Conservation (phyloP, 1,140 invertebrate genomes). For the Eriosoma lanigerum region DNA sequence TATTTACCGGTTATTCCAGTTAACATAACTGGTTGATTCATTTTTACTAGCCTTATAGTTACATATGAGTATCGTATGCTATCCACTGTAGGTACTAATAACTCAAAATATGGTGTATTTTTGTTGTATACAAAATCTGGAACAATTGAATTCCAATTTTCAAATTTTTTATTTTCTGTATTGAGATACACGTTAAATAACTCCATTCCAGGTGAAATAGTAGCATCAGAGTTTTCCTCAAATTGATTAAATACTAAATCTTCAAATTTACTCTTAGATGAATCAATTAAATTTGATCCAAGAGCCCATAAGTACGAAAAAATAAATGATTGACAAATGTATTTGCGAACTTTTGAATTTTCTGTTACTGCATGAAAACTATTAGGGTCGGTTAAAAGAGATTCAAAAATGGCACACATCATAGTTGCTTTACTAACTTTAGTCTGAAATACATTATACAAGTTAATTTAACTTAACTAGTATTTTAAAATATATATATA, state of each 20-base stretch:
- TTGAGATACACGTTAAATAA: constrained; percentile 66
- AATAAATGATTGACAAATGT: constrained; percentile 71
- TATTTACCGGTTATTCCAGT: constrained; percentile 71
- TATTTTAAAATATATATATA: not conserved
- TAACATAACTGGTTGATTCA: constrained; percentile 72
- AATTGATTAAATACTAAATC: constrained; percentile 69
- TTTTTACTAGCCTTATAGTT: constrained; percentile 71
- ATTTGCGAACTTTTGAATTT: constrained; percentile 61
- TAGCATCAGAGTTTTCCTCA: constrained; percentile 67
- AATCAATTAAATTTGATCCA: constrained; percentile 77
- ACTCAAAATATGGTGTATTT: constrained; percentile 76
- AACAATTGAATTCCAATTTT: constrained; percentile 75
- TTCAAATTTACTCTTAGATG: constrained; percentile 70
- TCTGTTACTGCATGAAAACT: constrained; percentile 58
- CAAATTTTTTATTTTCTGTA: constrained; percentile 66
- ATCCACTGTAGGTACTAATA: constrained; percentile 86
- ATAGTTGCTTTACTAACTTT: constrained; percentile 77
- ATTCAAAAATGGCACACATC: constrained; percentile 72
- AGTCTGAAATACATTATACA: constrained; percentile 63
- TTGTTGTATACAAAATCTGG: constrained; percentile 71
- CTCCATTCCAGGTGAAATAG: constrained; percentile 1
- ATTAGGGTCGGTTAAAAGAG: constrained; percentile 63
- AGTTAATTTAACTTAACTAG: too few species aligned
- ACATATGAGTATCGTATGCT: constrained; percentile 79
- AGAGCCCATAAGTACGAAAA: constrained; percentile 79